A percentile compares a stretch with the other conserved stretches of the same genome.
Conservation (phyloP, 2,888 invertebrate species). For the Ectemnius continuus region DNA sequence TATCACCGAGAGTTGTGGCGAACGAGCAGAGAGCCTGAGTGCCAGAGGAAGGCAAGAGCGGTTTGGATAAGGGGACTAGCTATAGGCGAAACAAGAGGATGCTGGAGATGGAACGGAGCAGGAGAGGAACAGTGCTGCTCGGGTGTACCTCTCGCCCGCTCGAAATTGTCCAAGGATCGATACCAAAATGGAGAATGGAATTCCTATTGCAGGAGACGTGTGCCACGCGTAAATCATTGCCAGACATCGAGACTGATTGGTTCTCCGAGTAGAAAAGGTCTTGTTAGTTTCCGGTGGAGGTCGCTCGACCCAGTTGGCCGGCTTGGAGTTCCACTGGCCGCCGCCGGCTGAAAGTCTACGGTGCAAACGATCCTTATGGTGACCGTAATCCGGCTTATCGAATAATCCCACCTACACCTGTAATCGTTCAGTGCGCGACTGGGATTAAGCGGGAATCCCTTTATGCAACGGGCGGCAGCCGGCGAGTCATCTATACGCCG, state of each 20-base stretch:
- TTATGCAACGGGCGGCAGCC: slow-evolving; percentile 17
- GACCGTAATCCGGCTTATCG: slow-evolving; percentile 52
- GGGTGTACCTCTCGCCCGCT: slow-evolving; percentile 14
- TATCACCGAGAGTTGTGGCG: slow-evolving; percentile 35
- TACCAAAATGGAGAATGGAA: slow-evolving; percentile 14
- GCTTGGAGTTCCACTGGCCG: background rate
- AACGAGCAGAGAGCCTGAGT: background rate
- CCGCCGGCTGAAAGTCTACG: slow-evolving; percentile 2
- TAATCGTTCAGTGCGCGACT: slow-evolving; percentile 41
- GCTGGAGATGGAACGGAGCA: background rate
- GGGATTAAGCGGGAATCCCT: slow-evolving; percentile 44
- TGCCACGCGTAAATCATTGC: slow-evolving; percentile 11
- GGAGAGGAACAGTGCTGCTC: background rate
- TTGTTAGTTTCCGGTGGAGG: background rate
- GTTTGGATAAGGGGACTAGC: background rate
- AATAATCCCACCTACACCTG: slow-evolving; percentile 49
- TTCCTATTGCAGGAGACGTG: slow-evolving; percentile 12
- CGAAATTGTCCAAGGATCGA: slow-evolving; percentile 34
- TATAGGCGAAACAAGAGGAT: slow-evolving; percentile 4
- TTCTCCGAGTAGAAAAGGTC: slow-evolving; percentile 16
- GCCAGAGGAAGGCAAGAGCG: slow-evolving; percentile 4
- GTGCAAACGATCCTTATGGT: slow-evolving; percentile 39
- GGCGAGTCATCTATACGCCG: slow-evolving; percentile 7
- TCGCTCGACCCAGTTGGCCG: background rate
- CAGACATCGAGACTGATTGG: slow-evolving; percentile 33